Evolutionary conservation across 2,888 invertebrate genomes (phyloP).

Genomic region (Ennomos fuscantarius): DNA sequence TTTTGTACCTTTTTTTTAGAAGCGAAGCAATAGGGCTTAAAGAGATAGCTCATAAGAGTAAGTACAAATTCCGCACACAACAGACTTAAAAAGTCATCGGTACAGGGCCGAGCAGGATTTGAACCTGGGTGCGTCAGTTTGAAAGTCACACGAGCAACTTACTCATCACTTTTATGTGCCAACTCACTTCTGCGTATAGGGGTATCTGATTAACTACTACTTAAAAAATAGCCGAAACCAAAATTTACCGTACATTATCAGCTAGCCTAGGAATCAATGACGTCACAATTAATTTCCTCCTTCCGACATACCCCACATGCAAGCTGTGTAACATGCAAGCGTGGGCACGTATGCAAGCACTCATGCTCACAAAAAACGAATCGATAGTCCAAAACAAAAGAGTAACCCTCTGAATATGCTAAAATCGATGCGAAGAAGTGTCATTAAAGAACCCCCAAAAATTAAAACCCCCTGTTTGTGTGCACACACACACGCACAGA

Average conservation of each 20-base stretch:
- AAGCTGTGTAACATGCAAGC: constrained; percentile 46
- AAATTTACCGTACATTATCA: neutral
- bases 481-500: constrained; percentile 54
- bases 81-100: no score
- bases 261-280: constrained; percentile 27
- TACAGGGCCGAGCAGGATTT: no score
- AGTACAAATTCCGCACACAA: no score
- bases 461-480: constrained; percentile 76
- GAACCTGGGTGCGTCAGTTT: no score
- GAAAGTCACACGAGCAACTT: no score
- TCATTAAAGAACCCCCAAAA: constrained; percentile 85
- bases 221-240: neutral
- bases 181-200: no score
- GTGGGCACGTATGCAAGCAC: constrained; percentile 65
- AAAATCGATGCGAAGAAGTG: constrained; percentile 84
- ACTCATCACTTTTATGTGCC: no score
- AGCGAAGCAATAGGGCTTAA: no score
- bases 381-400: constrained; percentile 81
- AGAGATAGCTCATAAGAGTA: no score
- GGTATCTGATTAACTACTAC: no score
- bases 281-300: constrained; percentile 43
- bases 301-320: constrained; percentile 43
- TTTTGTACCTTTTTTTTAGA: no score
- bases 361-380: constrained; percentile 62
- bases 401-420: constrained; percentile 77